phyloP scores from a whole-genome alignment of 2,888 invertebrate genomes.

The Embidobia sp. region DNA sequence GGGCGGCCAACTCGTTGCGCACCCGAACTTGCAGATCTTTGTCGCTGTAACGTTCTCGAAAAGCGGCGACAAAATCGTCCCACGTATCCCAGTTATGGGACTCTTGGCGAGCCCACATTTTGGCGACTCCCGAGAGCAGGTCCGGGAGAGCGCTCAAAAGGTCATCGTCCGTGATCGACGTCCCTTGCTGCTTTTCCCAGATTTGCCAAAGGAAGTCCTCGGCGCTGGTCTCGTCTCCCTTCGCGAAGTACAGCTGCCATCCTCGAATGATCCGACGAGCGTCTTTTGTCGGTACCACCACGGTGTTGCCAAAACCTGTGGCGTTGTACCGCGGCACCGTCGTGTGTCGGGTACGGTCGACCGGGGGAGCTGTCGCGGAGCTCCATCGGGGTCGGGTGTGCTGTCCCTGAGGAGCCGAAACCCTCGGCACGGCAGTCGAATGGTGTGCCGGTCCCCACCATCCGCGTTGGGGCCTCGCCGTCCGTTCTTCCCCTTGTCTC shows the following conservation, averaged over 20 bases:
- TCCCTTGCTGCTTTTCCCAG: not conserved
- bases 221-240: not conserved
- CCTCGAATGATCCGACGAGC: conserved; percentile 1
- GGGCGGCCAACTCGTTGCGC: not conserved
- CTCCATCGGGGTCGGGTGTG: too few relatives aligned
- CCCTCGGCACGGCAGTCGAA: too few relatives aligned
- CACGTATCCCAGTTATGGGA: not conserved
- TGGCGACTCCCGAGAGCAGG: not conserved
- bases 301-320: too few relatives aligned
- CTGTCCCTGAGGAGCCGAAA: too few relatives aligned
- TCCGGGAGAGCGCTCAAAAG: not conserved
- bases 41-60: not conserved
- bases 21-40: not conserved
- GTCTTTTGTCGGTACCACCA: not conserved
- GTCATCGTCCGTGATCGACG: not conserved
- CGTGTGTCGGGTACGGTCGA: too few relatives aligned
- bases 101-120: not conserved
- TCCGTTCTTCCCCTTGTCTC: too few relatives aligned
- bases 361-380: too few relatives aligned
- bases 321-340: too few relatives aligned
- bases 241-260: conserved; percentile 2
- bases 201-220: conserved; percentile 22
- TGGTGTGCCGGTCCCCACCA: too few relatives aligned
- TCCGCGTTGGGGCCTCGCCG: too few relatives aligned
- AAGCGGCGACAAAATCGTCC: not conserved